Conservation (phyloP, 2,888 invertebrate species). For the Pinctada fucata region DNA sequence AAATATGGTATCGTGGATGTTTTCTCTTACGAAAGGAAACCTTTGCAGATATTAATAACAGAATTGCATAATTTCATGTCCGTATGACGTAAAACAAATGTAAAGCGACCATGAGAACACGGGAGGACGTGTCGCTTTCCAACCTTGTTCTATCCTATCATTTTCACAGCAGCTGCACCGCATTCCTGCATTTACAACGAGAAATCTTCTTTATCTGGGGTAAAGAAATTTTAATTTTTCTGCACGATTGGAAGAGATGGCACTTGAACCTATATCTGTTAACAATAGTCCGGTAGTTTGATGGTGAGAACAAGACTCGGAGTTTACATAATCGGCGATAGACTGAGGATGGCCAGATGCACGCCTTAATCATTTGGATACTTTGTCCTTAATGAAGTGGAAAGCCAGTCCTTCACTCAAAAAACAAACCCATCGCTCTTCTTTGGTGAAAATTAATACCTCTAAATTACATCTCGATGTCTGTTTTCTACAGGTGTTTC, state of each 20-base stretch:
- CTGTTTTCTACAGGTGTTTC: conserved; percentile 3
- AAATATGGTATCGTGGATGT: too few relatives aligned
- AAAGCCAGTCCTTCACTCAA: neutral
- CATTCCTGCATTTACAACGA: too few relatives aligned
- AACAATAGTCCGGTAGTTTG: neutral
- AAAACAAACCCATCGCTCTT: conserved; percentile 2
- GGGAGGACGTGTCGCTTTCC: too few relatives aligned
- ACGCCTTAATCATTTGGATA: neutral
- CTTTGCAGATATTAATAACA: too few relatives aligned
- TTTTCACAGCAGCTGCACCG: too few relatives aligned
- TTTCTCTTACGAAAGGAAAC: too few relatives aligned
- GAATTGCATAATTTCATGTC: too few relatives aligned
- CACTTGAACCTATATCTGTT: neutral
- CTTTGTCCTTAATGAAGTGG: neutral
- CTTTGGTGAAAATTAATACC: conserved; percentile 3
- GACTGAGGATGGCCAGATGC: neutral
- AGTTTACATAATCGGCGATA: neutral
- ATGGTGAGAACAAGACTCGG: neutral
- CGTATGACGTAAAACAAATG: too few relatives aligned
- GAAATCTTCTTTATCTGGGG: neutral
- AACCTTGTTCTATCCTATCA: too few relatives aligned
- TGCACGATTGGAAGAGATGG: neutral
- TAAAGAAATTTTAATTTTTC: conserved; percentile 1
- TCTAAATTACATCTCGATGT: neutral
- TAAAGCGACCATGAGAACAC: too few relatives aligned